Base-by-base conservation (phyloP, 2,113 vertebrate species). In the Eleginops maclovinus region DNA sequence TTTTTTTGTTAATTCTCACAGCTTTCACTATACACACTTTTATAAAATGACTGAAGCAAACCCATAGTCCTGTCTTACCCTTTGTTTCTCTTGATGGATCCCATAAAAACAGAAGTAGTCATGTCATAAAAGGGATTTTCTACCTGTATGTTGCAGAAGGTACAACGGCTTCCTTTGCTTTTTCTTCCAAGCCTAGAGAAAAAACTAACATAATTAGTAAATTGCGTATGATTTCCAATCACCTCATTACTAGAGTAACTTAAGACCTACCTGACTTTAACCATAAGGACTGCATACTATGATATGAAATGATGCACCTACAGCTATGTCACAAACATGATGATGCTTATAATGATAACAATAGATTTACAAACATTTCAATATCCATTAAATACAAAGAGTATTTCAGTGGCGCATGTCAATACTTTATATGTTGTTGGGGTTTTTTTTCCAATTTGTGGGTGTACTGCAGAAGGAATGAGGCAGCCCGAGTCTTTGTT, bases 401-500 rank as follows among this genome's bases (percentile, higher is more conserved):
- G n/a, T 51, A 75, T 60, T 72, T 72, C 9, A 15, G 17, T 24
- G 10, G 0, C 19, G 13, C 16, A 15, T 60, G 22, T 50, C 26
- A 72, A 15, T n/a, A 41, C 63, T 28, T 55, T 28, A 31, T 8
- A 64, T 36, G 3, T 36, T 8, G 31, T 36, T n/a, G n/a, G n/a
- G n/a, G n/a, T 44, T 28, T 47, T 58, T 43, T 36, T 21, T 22
- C 19, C 3, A 58, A 46, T 6, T 10, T 58, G 22, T 26, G 16
- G 24, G 68, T 75, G 4, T 31, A 60, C 49, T 64, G 64, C 10
- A 65, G 17, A 63, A 7, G 17, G 15, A 70, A 55, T 14, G 62
- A 59, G 21, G 50, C 61, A 68, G 31, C 24, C 44, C 3, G 36
- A 74, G 24, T 36, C 56, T 56, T 76, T 80, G 28, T 21, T 84